A percentile compares a stretch with the other conserved stretches of the same genome.
These are phyloP conservation scores for Numenius phaeopus DNA, from an alignment of 2,797 vertebrate genomes.

Conservation along the genomic window DNA sequence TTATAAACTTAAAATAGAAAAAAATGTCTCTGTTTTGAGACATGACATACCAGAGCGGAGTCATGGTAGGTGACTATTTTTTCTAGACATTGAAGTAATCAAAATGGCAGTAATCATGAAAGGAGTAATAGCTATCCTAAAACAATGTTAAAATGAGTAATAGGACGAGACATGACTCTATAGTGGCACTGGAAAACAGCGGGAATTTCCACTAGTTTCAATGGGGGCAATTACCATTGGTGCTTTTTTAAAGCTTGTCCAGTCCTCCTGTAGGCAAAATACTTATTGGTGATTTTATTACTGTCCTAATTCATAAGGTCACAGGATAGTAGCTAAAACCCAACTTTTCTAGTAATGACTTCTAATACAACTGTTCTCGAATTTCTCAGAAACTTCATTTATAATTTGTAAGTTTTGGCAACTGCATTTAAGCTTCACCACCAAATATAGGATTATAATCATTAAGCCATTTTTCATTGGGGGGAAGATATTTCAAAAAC, in stretches of 20 bases:
- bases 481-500: neutral
- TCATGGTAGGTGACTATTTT: neutral
- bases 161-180: neutral
- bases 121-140: slow-evolving; percentile 7
- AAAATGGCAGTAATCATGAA: slow-evolving; percentile 17
- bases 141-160: neutral
- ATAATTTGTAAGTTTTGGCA: neutral
- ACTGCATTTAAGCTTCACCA: neutral
- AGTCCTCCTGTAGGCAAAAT: neutral
- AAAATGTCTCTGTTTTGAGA: neutral
- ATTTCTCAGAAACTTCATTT: slow-evolving; percentile 3
- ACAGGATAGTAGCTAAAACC: neutral
- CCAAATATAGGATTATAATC: neutral
- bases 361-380: neutral
- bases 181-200: neutral
- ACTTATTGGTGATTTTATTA: neutral
- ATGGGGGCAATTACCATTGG: neutral
- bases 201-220: neutral
- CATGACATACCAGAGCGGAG: neutral
- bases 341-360: neutral
- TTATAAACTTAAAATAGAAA: neutral
- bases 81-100: neutral
- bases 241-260: neutral
- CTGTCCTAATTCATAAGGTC: neutral
- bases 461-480: neutral